Conservation (phyloP, 2,888 invertebrate species). For the Oligia fasciuncula region DNA sequence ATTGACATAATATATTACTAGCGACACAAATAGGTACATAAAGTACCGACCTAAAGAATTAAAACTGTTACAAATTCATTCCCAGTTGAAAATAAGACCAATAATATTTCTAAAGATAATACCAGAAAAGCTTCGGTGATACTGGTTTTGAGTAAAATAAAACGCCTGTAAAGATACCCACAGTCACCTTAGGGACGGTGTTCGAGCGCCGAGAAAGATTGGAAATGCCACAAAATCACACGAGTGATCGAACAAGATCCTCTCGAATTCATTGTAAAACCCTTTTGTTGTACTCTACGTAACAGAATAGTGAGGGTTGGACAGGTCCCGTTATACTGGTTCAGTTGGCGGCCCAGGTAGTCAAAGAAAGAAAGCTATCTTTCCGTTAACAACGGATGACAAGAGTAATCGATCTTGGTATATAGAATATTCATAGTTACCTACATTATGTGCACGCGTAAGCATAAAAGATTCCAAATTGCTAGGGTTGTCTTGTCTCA, state of each 20-base stretch:
- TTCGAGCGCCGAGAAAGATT: constrained; percentile 58
- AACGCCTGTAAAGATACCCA: constrained; percentile 43
- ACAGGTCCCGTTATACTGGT: constrained; percentile 38
- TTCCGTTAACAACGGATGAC: constrained; percentile 25
- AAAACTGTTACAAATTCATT: constrained; percentile 17
- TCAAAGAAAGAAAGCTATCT: constrained; percentile 38
- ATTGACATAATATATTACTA: no score
- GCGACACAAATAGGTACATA: neutral
- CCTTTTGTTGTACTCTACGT: constrained; percentile 45
- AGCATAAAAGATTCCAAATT: neutral
- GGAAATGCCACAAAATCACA: constrained; percentile 67
- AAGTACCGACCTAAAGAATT: neutral
- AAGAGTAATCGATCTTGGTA: constrained; percentile 37
- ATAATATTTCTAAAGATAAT: constrained; percentile 29
- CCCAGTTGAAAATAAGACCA: constrained; percentile 1
- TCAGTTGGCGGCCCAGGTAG: constrained; percentile 33
- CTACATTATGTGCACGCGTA: neutral
- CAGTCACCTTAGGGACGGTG: constrained; percentile 50
- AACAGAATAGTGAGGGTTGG: constrained; percentile 28
- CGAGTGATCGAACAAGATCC: constrained; percentile 60
- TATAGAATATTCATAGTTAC: constrained; percentile 29
- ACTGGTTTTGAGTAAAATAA: constrained; percentile 35
- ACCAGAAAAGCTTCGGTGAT: constrained; percentile 31
- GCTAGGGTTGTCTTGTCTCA: neutral
- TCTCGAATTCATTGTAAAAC: constrained; percentile 54